A percentile compares a stretch with the other conserved stretches of the same genome.
Evolutionary conservation across 2,113 vertebrate genomes (phyloP).

Genomic region (Perca schrenkii): DNA sequence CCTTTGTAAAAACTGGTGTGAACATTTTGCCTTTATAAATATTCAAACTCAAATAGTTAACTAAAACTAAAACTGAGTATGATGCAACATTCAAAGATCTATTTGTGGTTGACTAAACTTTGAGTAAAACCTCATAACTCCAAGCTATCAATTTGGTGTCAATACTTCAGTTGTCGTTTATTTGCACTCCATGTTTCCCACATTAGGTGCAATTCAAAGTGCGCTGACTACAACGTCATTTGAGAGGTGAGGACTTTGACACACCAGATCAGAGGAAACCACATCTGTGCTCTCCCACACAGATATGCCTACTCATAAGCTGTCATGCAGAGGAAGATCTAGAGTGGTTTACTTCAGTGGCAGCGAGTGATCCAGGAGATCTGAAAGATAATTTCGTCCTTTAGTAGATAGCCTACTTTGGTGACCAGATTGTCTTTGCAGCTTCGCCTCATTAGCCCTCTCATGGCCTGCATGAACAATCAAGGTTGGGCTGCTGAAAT

Average conservation of each 20-base stretch:
- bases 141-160: conserved; percentile 17
- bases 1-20: background rate
- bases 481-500: conserved; percentile 73
- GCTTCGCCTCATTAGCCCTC: conserved; percentile 71
- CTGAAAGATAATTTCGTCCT: conserved; percentile 65
- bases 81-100: background rate
- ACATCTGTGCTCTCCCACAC: conserved; percentile 51
- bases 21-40: background rate
- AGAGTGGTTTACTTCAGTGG: conserved; percentile 54
- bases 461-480: conserved; percentile 73
- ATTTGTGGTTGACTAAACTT: conserved; percentile 2
- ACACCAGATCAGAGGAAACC: conserved; percentile 63
- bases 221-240: conserved; percentile 51
- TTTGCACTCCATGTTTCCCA: conserved; percentile 21
- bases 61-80: background rate
- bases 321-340: conserved; percentile 56
- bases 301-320: conserved; percentile 47
- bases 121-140: conserved; percentile 11
- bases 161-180: conserved; percentile 19
- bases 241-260: conserved; percentile 56
- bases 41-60: background rate
- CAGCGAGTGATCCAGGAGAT: conserved; percentile 47
- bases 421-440: conserved; percentile 69
- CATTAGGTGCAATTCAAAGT: conserved; percentile 43
- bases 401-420: conserved; percentile 60